A percentile compares a stretch with the other conserved stretches of the same genome.
Evolutionary conservation across 2,888 invertebrate genomes (phyloP).

Genomic region (Oligia fasciuncula): DNA sequence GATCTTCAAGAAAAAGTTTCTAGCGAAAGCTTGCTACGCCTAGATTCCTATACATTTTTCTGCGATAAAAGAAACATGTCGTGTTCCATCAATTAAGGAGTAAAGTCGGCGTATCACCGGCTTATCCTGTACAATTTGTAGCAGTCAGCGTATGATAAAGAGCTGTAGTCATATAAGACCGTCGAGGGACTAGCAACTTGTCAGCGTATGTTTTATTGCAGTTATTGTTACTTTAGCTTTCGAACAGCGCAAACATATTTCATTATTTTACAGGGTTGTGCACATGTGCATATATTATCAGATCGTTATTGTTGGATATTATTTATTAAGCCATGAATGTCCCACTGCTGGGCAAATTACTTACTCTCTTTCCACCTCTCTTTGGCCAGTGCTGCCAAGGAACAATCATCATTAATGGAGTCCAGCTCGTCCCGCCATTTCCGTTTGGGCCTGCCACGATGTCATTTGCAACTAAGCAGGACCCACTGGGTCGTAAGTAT

Average conservation of each 20-base stretch:
- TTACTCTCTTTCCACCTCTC: too few relatives aligned
- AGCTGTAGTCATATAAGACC: conserved; percentile 17
- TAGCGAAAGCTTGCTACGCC: conserved; percentile 1
- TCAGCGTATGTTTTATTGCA: conserved; percentile 51
- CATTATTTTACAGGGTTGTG: neutral
- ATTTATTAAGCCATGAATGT: too few relatives aligned
- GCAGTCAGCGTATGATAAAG: conserved; percentile 53
- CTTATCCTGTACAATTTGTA: conserved; percentile 54
- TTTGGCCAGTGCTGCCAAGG: too few relatives aligned
- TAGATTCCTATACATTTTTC: conserved; percentile 1
- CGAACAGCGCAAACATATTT: conserved; percentile 14
- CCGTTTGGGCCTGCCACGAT: too few relatives aligned
- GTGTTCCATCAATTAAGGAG: conserved; percentile 49
- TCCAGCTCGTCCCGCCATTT: too few relatives aligned
- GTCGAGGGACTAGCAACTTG: conserved; percentile 32
- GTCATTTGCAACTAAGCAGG: too few relatives aligned
- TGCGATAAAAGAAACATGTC: conserved; percentile 36
- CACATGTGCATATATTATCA: neutral
- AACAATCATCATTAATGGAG: too few relatives aligned
- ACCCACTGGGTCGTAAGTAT: too few relatives aligned
- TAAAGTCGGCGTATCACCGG: conserved; percentile 27
- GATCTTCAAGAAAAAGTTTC: neutral
- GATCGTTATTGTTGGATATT: neutral
- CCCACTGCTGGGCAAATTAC: too few relatives aligned
- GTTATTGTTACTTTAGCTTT: conserved; percentile 32